These are phyloP conservation scores for Aplysia californica DNA, from an alignment of 1,140 invertebrate species.

Conservation along the genomic window DNA sequence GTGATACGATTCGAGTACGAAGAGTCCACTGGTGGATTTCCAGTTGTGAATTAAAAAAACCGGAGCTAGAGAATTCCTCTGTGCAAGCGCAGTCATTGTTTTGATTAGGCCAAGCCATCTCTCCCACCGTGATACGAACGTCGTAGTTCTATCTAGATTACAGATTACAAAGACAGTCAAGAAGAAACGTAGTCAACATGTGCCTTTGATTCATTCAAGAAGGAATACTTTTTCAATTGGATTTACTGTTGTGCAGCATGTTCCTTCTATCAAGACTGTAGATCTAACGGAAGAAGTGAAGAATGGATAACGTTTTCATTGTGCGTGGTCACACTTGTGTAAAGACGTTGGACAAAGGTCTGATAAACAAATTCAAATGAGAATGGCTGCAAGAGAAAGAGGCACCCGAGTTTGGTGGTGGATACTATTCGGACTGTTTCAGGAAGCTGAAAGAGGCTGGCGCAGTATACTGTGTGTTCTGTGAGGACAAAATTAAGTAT, in stretches of 20 bases:
- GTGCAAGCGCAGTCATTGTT: no score
- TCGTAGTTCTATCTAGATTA: no score
- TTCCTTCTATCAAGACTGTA: background rate
- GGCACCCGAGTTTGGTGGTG: no score
- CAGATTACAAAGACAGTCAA: no score
- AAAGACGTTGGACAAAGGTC: background rate
- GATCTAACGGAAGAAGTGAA: no score
- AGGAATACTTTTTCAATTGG: no score
- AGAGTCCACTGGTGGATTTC: background rate
- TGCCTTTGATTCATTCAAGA: no score
- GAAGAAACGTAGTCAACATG: no score
- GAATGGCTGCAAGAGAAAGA: background rate
- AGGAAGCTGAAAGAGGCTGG: background rate
- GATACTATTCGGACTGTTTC: background rate
- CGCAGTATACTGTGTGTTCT: background rate
- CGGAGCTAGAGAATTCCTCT: no score
- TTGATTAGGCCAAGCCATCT: no score
- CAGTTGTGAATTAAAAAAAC: no score
- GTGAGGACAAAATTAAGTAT: background rate
- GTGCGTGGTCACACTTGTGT: background rate
- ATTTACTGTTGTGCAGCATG: background rate
- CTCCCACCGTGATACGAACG: no score
- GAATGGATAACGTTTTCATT: background rate
- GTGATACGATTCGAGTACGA: background rate
- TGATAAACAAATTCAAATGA: background rate